A percentile compares a stretch with the other conserved stretches of the same genome.
phyloP scores from a whole-genome alignment of 2,888 invertebrate species.

The Eupithecia subfuscata region DNA sequence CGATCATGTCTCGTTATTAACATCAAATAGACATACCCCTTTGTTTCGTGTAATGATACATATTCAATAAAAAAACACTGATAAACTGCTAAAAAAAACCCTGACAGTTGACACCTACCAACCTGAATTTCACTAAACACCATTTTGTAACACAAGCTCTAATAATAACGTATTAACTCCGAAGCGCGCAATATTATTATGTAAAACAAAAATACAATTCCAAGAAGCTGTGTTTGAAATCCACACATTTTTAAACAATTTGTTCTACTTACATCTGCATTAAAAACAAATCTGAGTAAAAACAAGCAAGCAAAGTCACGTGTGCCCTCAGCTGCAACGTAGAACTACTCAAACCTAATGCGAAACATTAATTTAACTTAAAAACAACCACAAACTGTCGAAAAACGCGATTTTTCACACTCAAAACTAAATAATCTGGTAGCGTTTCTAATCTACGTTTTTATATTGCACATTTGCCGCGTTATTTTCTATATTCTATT shows the following conservation, averaged over 20 bases:
- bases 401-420: constrained; percentile 81
- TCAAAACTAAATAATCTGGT: constrained; percentile 74
- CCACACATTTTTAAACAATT: constrained; percentile 48
- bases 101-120: too few species aligned
- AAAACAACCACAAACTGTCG: constrained; percentile 72
- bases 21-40: too few species aligned
- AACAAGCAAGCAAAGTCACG: constrained; percentile 62
- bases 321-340: constrained; percentile 70
- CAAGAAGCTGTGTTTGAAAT: constrained; percentile 7
- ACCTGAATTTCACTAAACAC: background rate
- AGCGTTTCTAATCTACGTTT: constrained; percentile 65
- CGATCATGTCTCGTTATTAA: too few species aligned
- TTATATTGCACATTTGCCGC: constrained; percentile 48
- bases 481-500: constrained; percentile 63
- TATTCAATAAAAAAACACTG: background rate
- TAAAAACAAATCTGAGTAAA: constrained; percentile 51
- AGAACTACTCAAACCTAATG: constrained; percentile 72
- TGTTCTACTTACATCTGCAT: constrained; percentile 58
- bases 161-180: background rate
- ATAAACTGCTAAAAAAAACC: background rate
- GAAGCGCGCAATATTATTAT: constrained; percentile 1
- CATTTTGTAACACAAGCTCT: background rate
- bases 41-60: too few species aligned
- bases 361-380: constrained; percentile 79
- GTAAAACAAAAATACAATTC: constrained; percentile 5